Percentiles rank a stretch among this genome's conserved stretches.
These are phyloP conservation scores for Rotaria sp. DNA, from an alignment of 2,888 invertebrate species.

Conservation along the genomic window DNA sequence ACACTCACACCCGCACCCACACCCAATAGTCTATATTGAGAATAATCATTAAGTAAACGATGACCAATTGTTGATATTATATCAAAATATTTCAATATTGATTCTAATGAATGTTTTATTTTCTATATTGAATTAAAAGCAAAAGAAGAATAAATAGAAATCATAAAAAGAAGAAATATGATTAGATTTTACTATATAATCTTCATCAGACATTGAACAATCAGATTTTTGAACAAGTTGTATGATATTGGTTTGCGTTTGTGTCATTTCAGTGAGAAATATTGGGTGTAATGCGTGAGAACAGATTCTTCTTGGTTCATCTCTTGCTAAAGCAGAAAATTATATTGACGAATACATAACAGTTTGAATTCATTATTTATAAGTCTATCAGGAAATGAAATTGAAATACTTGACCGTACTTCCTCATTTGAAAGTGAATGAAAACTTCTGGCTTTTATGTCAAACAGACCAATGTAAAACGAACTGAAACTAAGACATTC, in stretches of 20 bases:
- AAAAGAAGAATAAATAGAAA: background rate
- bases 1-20: too few species aligned
- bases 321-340: background rate
- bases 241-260: background rate
- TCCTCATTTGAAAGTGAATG: too few species aligned
- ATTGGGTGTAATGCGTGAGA: background rate
- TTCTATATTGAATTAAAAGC: background rate
- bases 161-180: too few species aligned
- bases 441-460: too few species aligned
- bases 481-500: too few species aligned
- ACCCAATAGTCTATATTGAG: background rate
- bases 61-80: background rate
- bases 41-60: background rate
- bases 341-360: too few species aligned
- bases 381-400: too few species aligned
- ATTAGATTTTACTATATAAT: background rate
- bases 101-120: background rate
- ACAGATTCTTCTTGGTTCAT: background rate
- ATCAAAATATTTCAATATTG: background rate
- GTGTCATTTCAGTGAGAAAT: background rate
- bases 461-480: too few species aligned
- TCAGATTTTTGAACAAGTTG: background rate
- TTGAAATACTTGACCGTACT: too few species aligned
- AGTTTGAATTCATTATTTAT: too few species aligned
- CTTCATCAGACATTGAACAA: background rate